phyloP scores from a whole-genome alignment of 2,113 vertebrate species.

The Candoia aspera region DNA sequence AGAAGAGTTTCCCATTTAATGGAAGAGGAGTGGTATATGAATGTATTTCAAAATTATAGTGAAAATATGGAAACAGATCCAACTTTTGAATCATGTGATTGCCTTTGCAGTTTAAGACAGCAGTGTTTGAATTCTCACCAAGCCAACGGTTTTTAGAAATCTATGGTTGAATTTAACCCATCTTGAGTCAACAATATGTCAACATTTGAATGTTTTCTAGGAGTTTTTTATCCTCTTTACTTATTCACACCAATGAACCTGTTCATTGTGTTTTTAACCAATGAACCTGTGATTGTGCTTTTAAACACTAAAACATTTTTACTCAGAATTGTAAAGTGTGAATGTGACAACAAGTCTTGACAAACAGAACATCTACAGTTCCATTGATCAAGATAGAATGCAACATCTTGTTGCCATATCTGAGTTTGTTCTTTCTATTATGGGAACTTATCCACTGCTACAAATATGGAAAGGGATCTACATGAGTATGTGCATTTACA shows the following conservation, averaged over 20 bases:
- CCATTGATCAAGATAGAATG: neutral
- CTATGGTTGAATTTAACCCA: neutral
- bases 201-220: neutral
- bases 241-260: neutral
- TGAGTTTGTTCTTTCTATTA: neutral
- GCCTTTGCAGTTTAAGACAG: neutral
- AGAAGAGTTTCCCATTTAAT: neutral
- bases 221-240: neutral
- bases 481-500: neutral
- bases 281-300: neutral
- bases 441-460: neutral
- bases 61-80: neutral
- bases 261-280: neutral
- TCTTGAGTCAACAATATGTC: neutral
- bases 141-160: neutral
- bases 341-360: neutral
- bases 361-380: neutral
- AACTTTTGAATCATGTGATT: neutral
- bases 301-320: neutral
- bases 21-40: neutral
- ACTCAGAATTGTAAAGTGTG: neutral
- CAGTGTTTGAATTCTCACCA: neutral
- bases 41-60: neutral
- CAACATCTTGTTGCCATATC: neutral
- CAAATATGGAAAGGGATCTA: neutral